Conservation (phyloP, 92 coral and sea anemone genomes). For the Porites rus region DNA sequence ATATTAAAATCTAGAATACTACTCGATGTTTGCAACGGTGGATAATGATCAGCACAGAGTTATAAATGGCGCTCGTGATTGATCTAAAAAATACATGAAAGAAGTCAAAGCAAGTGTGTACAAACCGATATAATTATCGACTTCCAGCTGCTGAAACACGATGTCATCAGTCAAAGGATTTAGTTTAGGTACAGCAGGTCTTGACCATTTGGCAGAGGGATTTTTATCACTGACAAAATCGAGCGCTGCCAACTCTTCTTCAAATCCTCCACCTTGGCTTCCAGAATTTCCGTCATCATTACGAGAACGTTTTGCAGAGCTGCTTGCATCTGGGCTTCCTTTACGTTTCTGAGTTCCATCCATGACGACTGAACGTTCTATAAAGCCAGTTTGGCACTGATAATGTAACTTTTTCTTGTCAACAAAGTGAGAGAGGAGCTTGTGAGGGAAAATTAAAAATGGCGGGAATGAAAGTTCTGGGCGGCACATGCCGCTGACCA, state of each 20-base stretch:
- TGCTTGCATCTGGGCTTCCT: slow-evolving; percentile 58
- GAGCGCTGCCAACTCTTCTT: slow-evolving; percentile 84
- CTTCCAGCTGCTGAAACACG: slow-evolving; percentile 95
- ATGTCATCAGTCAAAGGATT: slow-evolving; percentile 77
- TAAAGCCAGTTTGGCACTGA: neutral
- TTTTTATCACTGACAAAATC: slow-evolving; percentile 36
- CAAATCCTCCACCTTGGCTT: slow-evolving; percentile 82
- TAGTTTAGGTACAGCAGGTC: slow-evolving; percentile 80
- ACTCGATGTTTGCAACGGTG: too few species aligned
- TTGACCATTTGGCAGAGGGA: slow-evolving; percentile 76
- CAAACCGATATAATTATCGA: slow-evolving; percentile 96
- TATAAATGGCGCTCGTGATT: too few species aligned
- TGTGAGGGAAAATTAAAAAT: slow-evolving; percentile 49
- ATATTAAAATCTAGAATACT: too few species aligned
- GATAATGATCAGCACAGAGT: too few species aligned
- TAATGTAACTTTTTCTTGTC: neutral
- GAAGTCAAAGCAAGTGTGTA: neutral
- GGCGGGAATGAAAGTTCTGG: slow-evolving; percentile 67
- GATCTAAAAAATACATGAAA: too few species aligned
- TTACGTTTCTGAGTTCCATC: slow-evolving; percentile 82
- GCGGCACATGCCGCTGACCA: slow-evolving; percentile 56
- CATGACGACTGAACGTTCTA: slow-evolving; percentile 41
- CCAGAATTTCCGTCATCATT: slow-evolving; percentile 54
- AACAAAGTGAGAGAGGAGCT: neutral
- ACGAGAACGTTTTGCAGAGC: slow-evolving; percentile 81